Percentiles rank a stretch among this genome's conserved stretches.
Conservation (phyloP, 2,113 vertebrate genomes). For the Dicaeum eximium region DNA sequence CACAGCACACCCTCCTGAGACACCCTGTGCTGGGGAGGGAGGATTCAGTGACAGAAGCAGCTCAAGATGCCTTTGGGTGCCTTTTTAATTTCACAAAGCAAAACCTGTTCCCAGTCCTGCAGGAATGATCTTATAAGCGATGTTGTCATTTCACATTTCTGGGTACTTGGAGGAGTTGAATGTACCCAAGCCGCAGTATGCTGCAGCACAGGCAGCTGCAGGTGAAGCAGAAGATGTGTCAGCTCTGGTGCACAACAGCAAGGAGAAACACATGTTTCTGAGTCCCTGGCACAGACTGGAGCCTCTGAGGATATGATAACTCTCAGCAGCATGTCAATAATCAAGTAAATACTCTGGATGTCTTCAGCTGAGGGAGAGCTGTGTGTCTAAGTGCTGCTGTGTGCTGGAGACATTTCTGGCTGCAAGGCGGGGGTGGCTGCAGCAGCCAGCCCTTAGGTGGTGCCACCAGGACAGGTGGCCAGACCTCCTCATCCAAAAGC, state of each 20-base stretch:
- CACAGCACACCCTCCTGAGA: background rate
- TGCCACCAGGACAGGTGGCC: background rate
- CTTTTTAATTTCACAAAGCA: background rate
- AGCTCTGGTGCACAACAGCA: background rate
- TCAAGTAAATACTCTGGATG: background rate
- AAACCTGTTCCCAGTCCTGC: background rate
- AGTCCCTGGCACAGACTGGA: background rate
- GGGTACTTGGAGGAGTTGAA: background rate
- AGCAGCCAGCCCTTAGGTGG: background rate
- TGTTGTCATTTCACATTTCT: background rate
- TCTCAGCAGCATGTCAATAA: background rate
- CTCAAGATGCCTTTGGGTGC: background rate
- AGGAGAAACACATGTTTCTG: background rate
- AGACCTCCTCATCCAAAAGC: background rate
- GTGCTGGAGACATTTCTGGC: background rate
- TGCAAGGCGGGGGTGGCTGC: rapidly evolving
- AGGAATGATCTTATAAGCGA: background rate
- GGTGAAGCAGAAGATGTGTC: background rate
- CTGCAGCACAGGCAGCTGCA: background rate
- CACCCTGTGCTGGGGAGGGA: background rate
- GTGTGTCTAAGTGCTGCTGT: background rate
- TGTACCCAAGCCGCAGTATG: background rate
- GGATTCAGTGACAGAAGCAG: background rate
- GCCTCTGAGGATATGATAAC: background rate
- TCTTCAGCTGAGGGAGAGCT: background rate